Evolutionary conservation across 2,797 vertebrate species (phyloP).

Genomic region (Geotria australis): DNA sequence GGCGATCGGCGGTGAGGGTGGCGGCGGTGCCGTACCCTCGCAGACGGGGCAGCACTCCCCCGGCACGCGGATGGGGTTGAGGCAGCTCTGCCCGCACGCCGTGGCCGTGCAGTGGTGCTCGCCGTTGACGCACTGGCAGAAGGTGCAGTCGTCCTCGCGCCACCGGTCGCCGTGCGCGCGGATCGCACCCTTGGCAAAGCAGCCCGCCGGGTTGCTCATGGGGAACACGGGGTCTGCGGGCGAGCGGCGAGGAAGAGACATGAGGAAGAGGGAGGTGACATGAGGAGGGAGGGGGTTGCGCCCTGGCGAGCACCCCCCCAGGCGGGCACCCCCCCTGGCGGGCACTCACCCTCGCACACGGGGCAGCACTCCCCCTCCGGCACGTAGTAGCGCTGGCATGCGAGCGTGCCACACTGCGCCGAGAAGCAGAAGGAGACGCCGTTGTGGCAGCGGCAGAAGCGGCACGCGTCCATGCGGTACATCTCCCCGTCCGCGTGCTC

Average conservation of each 20-base stretch:
- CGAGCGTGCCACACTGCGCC: slow-evolving; percentile 39
- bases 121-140: slow-evolving; percentile 53
- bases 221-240: background rate
- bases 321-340: too few species aligned
- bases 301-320: too few species aligned
- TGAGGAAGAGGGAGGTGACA: too few species aligned
- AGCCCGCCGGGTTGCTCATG: slow-evolving; percentile 4
- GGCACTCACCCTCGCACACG: slow-evolving; percentile 35
- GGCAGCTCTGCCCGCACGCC: slow-evolving; percentile 41
- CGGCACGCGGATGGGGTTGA: slow-evolving; percentile 40
- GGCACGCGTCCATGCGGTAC: slow-evolving; percentile 50
- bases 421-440: slow-evolving; percentile 53
- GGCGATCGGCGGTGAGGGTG: too few species aligned
- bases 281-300: too few species aligned
- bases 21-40: slow-evolving; percentile 19
- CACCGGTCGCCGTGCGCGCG: slow-evolving; percentile 48
- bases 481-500: slow-evolving; percentile 44
- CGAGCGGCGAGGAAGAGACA: too few species aligned
- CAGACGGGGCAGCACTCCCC: slow-evolving; percentile 57
- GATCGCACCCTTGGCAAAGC: slow-evolving; percentile 47
- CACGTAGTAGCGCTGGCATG: slow-evolving; percentile 40
- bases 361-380: slow-evolving; percentile 56
- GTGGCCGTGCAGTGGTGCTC: slow-evolving; percentile 39
- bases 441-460: slow-evolving; percentile 45
- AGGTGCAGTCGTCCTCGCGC: slow-evolving; percentile 55